Conservation (phyloP, 2,113 vertebrate genomes). For the Gavialis gangeticus region DNA sequence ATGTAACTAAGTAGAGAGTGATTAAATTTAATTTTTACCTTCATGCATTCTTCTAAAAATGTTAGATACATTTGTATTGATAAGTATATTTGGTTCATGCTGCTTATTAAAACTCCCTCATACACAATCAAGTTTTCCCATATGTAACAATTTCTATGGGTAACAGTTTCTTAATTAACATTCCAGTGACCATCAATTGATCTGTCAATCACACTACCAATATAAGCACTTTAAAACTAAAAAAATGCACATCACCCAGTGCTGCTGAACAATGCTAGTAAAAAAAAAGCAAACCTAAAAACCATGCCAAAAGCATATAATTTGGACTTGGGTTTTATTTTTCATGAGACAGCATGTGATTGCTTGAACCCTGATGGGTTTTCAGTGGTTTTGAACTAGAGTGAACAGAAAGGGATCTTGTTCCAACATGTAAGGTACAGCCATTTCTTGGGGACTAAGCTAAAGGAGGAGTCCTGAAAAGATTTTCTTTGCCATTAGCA, state of each 20-base stretch:
- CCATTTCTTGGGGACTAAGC: neutral
- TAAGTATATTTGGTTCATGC: neutral
- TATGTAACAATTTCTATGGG: neutral
- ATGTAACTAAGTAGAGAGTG: neutral
- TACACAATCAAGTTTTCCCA: neutral
- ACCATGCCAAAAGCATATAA: neutral
- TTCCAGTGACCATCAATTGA: neutral
- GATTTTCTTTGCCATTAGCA: neutral
- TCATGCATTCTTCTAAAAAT: neutral
- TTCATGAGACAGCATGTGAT: accelerated
- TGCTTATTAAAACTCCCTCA: neutral
- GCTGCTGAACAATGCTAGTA: neutral
- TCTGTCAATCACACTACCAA: slow-evolving; percentile 30
- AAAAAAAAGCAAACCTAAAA: neutral
- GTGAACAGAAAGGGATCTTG: neutral
- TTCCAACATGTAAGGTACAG: neutral
- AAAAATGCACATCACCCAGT: neutral
- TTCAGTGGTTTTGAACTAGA: accelerated
- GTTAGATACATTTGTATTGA: neutral
- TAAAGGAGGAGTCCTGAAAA: neutral
- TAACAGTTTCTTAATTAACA: neutral
- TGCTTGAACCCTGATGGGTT: accelerated
- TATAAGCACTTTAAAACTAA: neutral
- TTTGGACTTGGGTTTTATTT: neutral
- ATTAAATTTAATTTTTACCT: neutral